Base-by-base conservation (phyloP, 2,888 invertebrate genomes). In the Sturmia bella region DNA sequence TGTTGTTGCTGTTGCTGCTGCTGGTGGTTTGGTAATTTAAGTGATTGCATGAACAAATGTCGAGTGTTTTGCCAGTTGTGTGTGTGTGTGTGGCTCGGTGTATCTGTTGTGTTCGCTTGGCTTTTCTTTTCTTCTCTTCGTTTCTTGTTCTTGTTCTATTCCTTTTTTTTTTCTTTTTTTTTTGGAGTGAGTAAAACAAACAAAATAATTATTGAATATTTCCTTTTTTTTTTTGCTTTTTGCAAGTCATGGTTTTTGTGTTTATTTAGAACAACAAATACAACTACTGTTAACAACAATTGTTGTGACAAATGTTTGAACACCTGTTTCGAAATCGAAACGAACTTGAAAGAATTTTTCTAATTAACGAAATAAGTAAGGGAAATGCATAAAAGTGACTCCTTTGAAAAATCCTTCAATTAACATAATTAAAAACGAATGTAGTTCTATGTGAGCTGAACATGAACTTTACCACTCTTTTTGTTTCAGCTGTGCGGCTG, bases 391-490 rank as follows among this genome's bases (percentile, higher is more conserved):
- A 9, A 73, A 87, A 87, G n/a, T 19, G 19, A 3, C 1, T 32
- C 19, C 56, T 43, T 32, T 15, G 45, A n/a, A 45, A 76, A 69
- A 87, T 87, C 85, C 75, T 86, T 86, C 88, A 89, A 90, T 90
- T 90, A 89, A 88, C 87, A 89, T 89, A 90, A 90, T 90, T 90
- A 89, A 90, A 89, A 87, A 74, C 19, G 57, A 75, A 75, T 68
- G 50, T 48, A 41, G 57, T 75, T 59, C 41, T n/a, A 17, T 24
- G 19, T 50, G 15, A 37, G 37, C n/a, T 24, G n/a, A 17, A 11
- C 12, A 73, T 11, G 32, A 15, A 48, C 37, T 52, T 52, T 27
- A 41, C 9, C 24, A 24, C 3, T 24, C 24, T 43, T 54, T n/a
- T 73, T 52, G 43, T 56, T 56, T 56, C 56, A 64, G 11, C n/a